Evolutionary conservation across 2,113 vertebrate genomes (phyloP).

Genomic region (Maccullochella peelii): DNA sequence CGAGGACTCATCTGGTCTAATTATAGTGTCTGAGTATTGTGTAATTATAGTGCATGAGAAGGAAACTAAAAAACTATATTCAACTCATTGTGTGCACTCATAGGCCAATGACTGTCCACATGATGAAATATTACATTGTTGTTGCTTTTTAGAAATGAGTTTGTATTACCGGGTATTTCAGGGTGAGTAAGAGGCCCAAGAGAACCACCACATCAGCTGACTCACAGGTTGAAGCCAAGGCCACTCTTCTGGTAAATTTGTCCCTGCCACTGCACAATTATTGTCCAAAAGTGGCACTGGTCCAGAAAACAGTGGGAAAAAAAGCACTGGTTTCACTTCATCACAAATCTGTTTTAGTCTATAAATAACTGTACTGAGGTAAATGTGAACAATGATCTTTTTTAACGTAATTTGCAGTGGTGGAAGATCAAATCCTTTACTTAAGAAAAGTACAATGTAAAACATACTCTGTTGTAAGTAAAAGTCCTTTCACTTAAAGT

Average conservation of each 20-base stretch:
- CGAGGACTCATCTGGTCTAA: slow-evolving; percentile 19
- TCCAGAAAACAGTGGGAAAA: slow-evolving; percentile 52
- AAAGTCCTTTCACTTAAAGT: background rate
- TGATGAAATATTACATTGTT: slow-evolving; percentile 45
- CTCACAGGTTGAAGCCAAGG: slow-evolving; percentile 54
- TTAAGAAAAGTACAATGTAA: background rate
- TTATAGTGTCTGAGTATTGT: background rate
- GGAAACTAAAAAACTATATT: background rate
- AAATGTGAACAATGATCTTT: background rate
- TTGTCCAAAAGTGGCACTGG: slow-evolving; percentile 56
- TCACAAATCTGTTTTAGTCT: slow-evolving; percentile 14
- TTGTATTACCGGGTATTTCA: slow-evolving; percentile 3
- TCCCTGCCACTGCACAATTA: slow-evolving; percentile 31
- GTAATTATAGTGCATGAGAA: slow-evolving; percentile 24
- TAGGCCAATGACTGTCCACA: background rate
- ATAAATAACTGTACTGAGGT: slow-evolving; percentile 26
- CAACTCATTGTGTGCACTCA: slow-evolving; percentile 23
- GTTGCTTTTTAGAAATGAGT: slow-evolving; percentile 21
- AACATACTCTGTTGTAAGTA: too few relatives aligned
- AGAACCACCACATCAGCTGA: slow-evolving; percentile 51
- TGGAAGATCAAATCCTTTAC: background rate
- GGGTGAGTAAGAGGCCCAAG: slow-evolving; percentile 9
- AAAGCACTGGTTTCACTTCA: slow-evolving; percentile 51
- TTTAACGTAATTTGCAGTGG: background rate
- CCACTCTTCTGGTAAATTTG: slow-evolving; percentile 34